A percentile compares a stretch with the other conserved stretches of the same genome.
Evolutionary conservation across 2,113 vertebrate species (phyloP).

Genomic region (Cottus gobio): DNA sequence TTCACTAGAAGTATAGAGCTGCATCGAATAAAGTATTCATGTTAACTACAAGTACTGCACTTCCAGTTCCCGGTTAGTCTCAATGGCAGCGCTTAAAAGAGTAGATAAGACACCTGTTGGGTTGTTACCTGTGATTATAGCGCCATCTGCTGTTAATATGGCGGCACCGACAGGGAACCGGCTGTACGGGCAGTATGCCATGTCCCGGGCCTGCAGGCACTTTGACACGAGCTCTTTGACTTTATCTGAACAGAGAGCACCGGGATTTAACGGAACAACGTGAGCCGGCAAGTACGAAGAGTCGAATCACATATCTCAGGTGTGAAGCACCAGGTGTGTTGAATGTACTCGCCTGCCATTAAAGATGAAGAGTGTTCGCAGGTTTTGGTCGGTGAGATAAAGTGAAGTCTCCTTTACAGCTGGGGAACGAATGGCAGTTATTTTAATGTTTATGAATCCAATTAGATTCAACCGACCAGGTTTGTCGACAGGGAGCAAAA

Average conservation of each 20-base stretch:
- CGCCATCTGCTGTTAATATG: slow-evolving; percentile 85
- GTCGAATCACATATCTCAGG: neutral
- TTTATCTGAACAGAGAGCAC: slow-evolving; percentile 46
- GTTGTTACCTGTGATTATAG: slow-evolving; percentile 88
- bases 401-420: neutral
- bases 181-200: slow-evolving; percentile 94
- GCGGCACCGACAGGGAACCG: slow-evolving; percentile 91
- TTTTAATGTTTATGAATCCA: neutral
- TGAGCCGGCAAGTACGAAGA: neutral
- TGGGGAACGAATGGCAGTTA: neutral
- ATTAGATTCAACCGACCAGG: neutral
- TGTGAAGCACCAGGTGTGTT: neutral
- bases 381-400: neutral
- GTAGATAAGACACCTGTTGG: neutral
- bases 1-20: neutral
- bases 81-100: neutral
- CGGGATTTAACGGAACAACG: neutral
- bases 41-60: neutral
- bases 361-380: neutral
- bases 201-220: slow-evolving; percentile 85
- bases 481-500: neutral
- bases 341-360: neutral
- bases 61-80: too few species aligned
- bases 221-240: slow-evolving; percentile 83
- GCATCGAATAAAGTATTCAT: neutral